Evolutionary conservation across 2,797 vertebrate genomes (phyloP).

Genomic region (Tragopan temminckii): DNA sequence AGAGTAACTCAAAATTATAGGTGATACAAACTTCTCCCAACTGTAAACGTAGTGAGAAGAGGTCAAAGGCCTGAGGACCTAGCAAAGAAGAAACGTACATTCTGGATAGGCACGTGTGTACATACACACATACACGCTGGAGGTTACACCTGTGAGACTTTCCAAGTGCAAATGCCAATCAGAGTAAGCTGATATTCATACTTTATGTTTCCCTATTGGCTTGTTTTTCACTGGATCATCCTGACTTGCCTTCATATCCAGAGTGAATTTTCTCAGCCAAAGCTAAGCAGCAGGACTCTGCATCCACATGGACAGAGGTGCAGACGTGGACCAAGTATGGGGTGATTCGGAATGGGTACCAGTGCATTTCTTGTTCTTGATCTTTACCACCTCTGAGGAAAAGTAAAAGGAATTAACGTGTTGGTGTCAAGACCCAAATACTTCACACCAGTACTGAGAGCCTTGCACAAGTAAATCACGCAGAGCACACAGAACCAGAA

Average conservation of each 20-base stretch:
- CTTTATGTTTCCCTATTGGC: neutral
- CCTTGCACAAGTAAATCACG: neutral
- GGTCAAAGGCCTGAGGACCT: neutral
- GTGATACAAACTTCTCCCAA: neutral
- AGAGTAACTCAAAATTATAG: neutral
- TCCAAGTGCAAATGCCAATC: neutral
- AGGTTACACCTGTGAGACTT: neutral
- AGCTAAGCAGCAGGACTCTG: slow-evolving; percentile 89
- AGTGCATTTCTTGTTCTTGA: slow-evolving; percentile 79
- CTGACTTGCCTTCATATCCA: slow-evolving; percentile 89
- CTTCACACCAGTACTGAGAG: neutral
- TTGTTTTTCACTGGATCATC: neutral
- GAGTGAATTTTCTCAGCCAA: slow-evolving; percentile 92
- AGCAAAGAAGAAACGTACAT: neutral
- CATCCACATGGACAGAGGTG: slow-evolving; percentile 61
- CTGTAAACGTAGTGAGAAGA: neutral
- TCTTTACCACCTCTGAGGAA: slow-evolving; percentile 81
- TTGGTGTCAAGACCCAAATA: neutral
- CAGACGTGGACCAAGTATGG: slow-evolving; percentile 88
- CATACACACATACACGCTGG: neutral
- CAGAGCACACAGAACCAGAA: neutral
- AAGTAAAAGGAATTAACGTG: neutral
- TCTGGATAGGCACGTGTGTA: neutral
- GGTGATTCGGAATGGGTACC: slow-evolving; percentile 89
- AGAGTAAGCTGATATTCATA: neutral